phyloP scores from a whole-genome alignment of 1,140 invertebrate species.

The Monomorium pharaonis region DNA sequence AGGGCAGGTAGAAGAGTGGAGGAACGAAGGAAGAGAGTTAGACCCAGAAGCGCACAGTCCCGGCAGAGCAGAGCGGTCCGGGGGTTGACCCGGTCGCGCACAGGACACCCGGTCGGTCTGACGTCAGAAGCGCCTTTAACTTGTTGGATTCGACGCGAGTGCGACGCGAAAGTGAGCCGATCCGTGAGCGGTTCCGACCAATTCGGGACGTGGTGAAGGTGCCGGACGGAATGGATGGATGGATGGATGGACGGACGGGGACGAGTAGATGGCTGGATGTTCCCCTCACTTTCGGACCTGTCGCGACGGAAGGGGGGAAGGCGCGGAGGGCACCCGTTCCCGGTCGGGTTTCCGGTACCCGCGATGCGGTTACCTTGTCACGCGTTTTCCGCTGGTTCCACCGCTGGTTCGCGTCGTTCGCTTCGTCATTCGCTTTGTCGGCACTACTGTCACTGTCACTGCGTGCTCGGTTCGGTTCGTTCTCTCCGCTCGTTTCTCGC shows the following conservation, averaged over 20 bases:
- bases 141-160: constrained; percentile 60
- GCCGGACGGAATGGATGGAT: neutral
- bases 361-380: constrained; percentile 28
- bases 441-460: neutral
- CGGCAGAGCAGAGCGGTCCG: constrained; percentile 6
- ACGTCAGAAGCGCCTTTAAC: constrained; percentile 56
- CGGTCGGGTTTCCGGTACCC: constrained; percentile 37
- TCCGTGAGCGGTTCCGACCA: constrained; percentile 35
- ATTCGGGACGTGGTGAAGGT: constrained; percentile 30
- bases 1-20: neutral
- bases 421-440: constrained; percentile 38
- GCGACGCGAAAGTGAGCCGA: constrained; percentile 55
- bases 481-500: neutral
- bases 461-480: neutral
- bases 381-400: constrained; percentile 27
- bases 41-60: neutral
- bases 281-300: neutral
- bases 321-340: neutral
- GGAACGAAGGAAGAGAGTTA: neutral
- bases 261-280: too few relatives aligned
- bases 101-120: constrained; percentile 43
- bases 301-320: neutral
- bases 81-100: constrained; percentile 54
- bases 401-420: neutral
- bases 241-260: neutral